Percentiles rank a stretch among this genome's conserved stretches.
Conservation (phyloP, 2,797 vertebrate genomes). For the Sebastes kiyomatsui region DNA sequence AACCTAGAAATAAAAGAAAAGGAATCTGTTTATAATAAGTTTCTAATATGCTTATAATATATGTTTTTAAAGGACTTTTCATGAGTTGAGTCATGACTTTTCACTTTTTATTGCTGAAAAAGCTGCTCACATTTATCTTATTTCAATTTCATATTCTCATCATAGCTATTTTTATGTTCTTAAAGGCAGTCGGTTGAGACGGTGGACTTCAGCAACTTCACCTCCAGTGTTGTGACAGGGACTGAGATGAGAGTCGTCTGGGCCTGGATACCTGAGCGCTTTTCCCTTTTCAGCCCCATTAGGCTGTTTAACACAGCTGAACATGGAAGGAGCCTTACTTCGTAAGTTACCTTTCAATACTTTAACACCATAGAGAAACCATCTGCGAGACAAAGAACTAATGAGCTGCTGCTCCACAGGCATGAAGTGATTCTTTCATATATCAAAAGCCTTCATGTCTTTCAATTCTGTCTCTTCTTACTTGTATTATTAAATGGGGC, state of each 20-base stretch:
- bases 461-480: background rate
- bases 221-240: conserved; percentile 82
- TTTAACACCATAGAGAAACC: background rate
- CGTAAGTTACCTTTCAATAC: conserved; percentile 72
- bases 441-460: background rate
- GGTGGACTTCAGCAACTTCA: conserved; percentile 84
- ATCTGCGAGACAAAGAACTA: background rate
- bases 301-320: conserved; percentile 83
- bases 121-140: background rate
- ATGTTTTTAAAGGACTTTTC: background rate
- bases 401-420: background rate
- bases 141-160: background rate
- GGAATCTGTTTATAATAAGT: too few relatives aligned
- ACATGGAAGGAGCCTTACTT: conserved; percentile 83
- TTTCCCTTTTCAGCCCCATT: conserved; percentile 86
- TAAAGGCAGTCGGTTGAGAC: conserved; percentile 83
- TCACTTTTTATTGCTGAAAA: background rate
- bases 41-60: too few relatives aligned
- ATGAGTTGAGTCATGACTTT: background rate
- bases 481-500: background rate
- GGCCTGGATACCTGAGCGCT: conserved; percentile 92
- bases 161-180: background rate
- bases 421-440: background rate
- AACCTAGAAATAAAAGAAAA: too few relatives aligned
- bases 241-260: conserved; percentile 90